Base-by-base conservation (phyloP, 1,140 invertebrate species). In the Plectrocnemia conspersa region DNA sequence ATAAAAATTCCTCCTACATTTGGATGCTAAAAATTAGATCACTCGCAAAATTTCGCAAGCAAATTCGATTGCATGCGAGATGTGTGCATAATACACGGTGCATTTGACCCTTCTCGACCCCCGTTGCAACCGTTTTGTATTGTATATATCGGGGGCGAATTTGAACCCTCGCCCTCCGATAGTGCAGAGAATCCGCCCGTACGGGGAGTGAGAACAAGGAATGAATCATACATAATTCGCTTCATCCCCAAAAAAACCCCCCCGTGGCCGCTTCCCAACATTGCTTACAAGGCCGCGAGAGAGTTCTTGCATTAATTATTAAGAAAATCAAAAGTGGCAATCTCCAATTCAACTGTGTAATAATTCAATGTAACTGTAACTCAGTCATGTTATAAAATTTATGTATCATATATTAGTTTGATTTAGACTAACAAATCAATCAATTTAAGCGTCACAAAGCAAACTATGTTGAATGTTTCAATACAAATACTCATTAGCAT, bases 161-260 rank as follows among this genome's bases (percentile, higher is more conserved):
- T 13, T 9, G 18, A n/a, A 50, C 47, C 47, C 47, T 50, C 33
- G 33, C 47, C 35, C 47, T 38, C 13, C 22, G 18, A 23, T 9
- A 13, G 15, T 13, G 21, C 3, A 13, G 6, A 15, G 36, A 54
- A 9, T 35, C 21, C 18, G 18, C 11, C 44, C n/a, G 5, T 36
- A 46, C 24, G 29, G 53, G 49, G 53, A 56, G 58, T 60, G 58
- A 56, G 58, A 60, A 60, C 58, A 60, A 60, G 49, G 54, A 54
- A 61, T 61, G 59, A 61, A 61, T 61, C 59, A 61, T 61, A 54
- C 59, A 57, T 61, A 57, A 61, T 61, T 61, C 59, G 54, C 59
- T 61, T 56, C 59, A 61, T 61, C 59, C 54, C 54, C 48, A 48
- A 55, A 60, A 38, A 60, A 52, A 49, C 52, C 44, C 54, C 52